Conservation (phyloP, 1,140 invertebrate species). For the Carposina sasakii region DNA sequence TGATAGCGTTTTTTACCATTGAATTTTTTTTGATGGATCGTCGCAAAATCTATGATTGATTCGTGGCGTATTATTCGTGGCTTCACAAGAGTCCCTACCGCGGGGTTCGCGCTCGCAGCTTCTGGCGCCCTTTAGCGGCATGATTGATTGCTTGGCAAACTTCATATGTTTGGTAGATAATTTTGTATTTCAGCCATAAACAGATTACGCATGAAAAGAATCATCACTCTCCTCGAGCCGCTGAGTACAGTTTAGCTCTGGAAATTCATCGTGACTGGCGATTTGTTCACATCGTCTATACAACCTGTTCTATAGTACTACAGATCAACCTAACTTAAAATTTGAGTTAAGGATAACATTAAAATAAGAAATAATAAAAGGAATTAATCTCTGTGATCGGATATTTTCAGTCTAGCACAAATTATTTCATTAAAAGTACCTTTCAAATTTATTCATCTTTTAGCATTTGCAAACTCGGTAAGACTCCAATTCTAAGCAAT, state of each 20-base stretch:
- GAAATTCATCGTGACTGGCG: slow-evolving; percentile 41
- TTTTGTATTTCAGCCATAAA: slow-evolving; percentile 70
- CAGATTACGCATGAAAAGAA: slow-evolving; percentile 68
- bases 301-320: too few species aligned
- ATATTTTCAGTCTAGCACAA: too few species aligned
- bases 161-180: slow-evolving; percentile 70
- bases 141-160: slow-evolving; percentile 68
- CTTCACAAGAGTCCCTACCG: slow-evolving; percentile 57
- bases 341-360: too few species aligned
- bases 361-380: too few species aligned
- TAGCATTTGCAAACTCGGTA: slow-evolving; percentile 8
- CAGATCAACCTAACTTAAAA: too few species aligned
- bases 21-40: slow-evolving; percentile 57
- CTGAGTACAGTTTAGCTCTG: slow-evolving; percentile 35
- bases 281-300: too few species aligned
- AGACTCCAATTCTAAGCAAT: slow-evolving; percentile 22
- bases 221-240: slow-evolving; percentile 47
- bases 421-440: too few species aligned
- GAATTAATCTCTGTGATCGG: too few species aligned
- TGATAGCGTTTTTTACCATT: slow-evolving; percentile 35
- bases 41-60: slow-evolving; percentile 69
- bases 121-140: slow-evolving; percentile 51
- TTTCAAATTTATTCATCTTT: slow-evolving; percentile 9
- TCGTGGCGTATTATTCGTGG: slow-evolving; percentile 64
- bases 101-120: slow-evolving; percentile 55